These are phyloP conservation scores for Meiosimyza platycephala DNA, from an alignment of 2,888 invertebrate species.

Conservation along the genomic window DNA sequence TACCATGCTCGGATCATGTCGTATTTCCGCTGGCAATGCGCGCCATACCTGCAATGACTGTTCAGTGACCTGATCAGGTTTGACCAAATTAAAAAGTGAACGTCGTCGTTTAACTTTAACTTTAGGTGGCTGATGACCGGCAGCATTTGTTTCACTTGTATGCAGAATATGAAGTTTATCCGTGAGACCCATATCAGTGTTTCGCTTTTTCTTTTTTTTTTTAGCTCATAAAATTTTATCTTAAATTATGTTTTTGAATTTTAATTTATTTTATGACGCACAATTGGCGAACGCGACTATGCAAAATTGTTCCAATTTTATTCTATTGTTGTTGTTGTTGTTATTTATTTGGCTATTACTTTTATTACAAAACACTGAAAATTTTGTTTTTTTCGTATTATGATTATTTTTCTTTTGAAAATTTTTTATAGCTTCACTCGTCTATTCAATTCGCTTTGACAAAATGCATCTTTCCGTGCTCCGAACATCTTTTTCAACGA, in stretches of 20 bases:
- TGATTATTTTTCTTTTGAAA: background rate
- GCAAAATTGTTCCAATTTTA: conserved; percentile 19
- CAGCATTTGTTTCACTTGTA: conserved; percentile 49
- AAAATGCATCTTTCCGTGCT: conserved; percentile 2
- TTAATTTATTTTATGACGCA: conserved; percentile 30
- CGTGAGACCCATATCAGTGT: conserved; percentile 52
- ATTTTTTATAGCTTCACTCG: background rate
- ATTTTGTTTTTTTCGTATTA: background rate
- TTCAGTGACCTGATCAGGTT: conserved; percentile 72
- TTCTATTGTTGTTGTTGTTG: conserved; percentile 1
- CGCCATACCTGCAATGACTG: conserved; percentile 75
- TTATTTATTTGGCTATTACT: conserved; percentile 14
- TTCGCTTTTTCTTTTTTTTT: background rate
- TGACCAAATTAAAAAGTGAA: conserved; percentile 44
- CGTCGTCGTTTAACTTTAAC: conserved; percentile 50
- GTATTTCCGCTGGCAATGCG: conserved; percentile 74
- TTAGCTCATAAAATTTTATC: background rate
- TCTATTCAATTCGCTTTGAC: background rate
- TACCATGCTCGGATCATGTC: conserved; percentile 75
- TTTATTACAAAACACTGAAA: background rate
- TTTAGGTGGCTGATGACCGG: conserved; percentile 43
- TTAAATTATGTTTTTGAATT: conserved; percentile 15
- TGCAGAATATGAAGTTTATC: conserved; percentile 52
- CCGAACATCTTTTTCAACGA: conserved; percentile 31
- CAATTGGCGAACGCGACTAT: background rate